Evolutionary conservation across 1,140 invertebrate species (phyloP).

Genomic region (Stratiolaelaps scimitus): DNA sequence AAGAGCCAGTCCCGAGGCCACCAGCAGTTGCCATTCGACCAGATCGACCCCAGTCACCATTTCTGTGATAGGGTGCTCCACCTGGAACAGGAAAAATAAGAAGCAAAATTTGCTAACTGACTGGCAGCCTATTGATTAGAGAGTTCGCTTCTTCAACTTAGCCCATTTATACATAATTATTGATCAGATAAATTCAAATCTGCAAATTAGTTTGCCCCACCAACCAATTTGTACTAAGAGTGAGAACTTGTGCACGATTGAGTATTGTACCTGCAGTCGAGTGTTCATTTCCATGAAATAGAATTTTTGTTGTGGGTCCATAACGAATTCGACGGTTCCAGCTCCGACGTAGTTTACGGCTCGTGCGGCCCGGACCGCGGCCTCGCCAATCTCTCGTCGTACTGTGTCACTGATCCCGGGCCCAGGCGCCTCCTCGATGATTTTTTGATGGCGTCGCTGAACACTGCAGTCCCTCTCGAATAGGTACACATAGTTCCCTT

Average conservation of each 20-base stretch:
- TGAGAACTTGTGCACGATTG: constrained; percentile 3
- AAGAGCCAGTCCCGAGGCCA: constrained; percentile 69
- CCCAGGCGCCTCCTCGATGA: constrained; percentile 96
- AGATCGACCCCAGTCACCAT: constrained; percentile 85
- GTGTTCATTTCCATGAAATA: constrained; percentile 99
- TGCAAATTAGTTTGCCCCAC: too few species aligned
- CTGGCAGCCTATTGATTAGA: too few species aligned
- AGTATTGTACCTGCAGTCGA: constrained; percentile 43
- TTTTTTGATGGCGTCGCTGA: constrained; percentile 90
- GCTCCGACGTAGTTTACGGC: constrained; percentile 90
- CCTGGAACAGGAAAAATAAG: constrained; percentile 49
- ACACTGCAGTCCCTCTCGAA: constrained; percentile 91
- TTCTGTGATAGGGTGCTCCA: constrained; percentile 96
- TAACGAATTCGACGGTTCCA: constrained; percentile 84
- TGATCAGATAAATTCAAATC: too few species aligned
- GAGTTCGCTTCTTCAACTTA: too few species aligned
- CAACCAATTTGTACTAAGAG: constrained; percentile 27
- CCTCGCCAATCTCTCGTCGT: constrained; percentile 62
- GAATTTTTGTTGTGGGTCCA: constrained; percentile 70
- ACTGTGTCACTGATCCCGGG: constrained; percentile 65
- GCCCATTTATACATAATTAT: too few species aligned
- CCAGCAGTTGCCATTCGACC: constrained; percentile 86
- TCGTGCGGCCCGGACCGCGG: constrained; percentile 75
- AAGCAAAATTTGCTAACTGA: too few species aligned
- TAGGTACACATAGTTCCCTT: constrained; percentile 53